A percentile compares a stretch with the other conserved stretches of the same genome.
Evolutionary conservation across 1,140 invertebrate species (phyloP).

Genomic region (Stegodyphus mimosarum): DNA sequence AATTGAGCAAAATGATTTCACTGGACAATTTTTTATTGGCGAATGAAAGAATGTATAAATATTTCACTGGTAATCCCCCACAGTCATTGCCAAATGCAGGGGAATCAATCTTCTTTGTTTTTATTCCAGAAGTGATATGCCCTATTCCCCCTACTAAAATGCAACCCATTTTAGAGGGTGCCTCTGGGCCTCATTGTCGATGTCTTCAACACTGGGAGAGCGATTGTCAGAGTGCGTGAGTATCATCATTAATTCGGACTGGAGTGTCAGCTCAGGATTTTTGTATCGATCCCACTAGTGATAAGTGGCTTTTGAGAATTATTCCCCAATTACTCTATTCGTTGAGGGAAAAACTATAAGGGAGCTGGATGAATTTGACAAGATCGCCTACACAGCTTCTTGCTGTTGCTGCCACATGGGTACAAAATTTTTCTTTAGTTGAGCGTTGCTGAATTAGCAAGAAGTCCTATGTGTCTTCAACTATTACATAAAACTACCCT

Average conservation of each 20-base stretch:
- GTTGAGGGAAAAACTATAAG: conserved; percentile 6
- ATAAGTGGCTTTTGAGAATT: conserved; percentile 59
- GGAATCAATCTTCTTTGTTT: conserved; percentile 28
- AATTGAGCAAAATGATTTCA: no score
- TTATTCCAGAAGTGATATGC: conserved; percentile 34
- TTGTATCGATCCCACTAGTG: conserved; percentile 47
- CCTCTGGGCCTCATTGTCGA: conserved; percentile 27
- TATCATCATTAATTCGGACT: conserved; percentile 37
- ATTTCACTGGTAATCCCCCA: neutral
- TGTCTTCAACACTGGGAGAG: conserved; percentile 27
- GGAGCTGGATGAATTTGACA: conserved; percentile 24
- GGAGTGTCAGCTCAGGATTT: conserved; percentile 54
- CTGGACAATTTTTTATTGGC: no score
- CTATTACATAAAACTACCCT: neutral
- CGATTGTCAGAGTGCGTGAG: conserved; percentile 44
- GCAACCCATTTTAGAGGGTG: conserved; percentile 39
- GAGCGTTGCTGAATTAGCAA: conserved; percentile 31
- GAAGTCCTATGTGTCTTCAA: conserved; percentile 39
- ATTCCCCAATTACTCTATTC: conserved; percentile 52
- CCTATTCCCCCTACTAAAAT: neutral
- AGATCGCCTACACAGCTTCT: conserved; percentile 47
- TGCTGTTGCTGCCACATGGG: conserved; percentile 48
- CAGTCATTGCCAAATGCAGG: neutral
- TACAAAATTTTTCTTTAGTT: conserved; percentile 54
- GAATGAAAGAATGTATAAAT: neutral